Conservation (phyloP, 2,888 invertebrate species). For the Acrobasis consociella region DNA sequence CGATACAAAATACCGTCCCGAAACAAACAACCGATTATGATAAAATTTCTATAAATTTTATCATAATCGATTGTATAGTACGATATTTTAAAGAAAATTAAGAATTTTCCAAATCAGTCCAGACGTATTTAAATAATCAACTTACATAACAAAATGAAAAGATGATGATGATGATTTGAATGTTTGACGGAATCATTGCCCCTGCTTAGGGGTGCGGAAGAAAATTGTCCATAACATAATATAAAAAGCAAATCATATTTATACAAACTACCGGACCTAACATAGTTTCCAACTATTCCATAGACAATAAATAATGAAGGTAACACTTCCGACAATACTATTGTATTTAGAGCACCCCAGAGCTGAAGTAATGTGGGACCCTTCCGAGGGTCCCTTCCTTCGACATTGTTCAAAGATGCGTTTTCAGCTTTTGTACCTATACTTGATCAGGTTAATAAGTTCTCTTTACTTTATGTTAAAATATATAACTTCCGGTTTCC, state of each 20-base stretch:
- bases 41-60: no score
- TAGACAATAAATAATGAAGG: conserved; percentile 27
- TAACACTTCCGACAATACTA: conserved; percentile 30
- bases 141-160: no score
- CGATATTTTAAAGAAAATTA: no score
- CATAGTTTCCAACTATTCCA: conserved; percentile 15
- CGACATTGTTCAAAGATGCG: conserved; percentile 9
- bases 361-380: conserved; percentile 28
- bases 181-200: no score
- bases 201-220: no score
- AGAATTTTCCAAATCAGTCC: no score
- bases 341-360: conserved; percentile 25
- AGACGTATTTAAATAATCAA: no score
- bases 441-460: conserved; percentile 1
- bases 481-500: neutral
- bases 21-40: no score
- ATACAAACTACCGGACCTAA: neutral
- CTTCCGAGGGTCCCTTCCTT: conserved; percentile 30
- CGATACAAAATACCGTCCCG: no score
- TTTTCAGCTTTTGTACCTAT: neutral
- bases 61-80: no score
- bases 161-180: no score
- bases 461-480: neutral
- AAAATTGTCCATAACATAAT: no score
- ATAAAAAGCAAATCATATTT: neutral